Evolutionary conservation across 2,888 invertebrate genomes (phyloP).

Genomic region (Teinopalpus imperialis): DNA sequence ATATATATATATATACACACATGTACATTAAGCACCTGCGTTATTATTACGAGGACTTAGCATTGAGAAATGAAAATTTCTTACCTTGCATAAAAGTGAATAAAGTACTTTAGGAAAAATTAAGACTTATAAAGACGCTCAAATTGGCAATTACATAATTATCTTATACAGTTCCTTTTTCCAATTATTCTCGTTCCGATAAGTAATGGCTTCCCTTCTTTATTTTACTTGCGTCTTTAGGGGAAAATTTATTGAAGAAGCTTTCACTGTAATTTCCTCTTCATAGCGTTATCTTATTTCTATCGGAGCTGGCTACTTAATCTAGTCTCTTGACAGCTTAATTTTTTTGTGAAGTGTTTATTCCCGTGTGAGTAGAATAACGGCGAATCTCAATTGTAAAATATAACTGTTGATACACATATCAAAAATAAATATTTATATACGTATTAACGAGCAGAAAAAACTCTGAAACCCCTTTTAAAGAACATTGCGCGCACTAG

Average conservation of each 20-base stretch:
- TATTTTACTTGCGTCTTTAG: slow-evolving; percentile 15
- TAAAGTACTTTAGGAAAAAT: neutral
- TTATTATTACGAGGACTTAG: no score
- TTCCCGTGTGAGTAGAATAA: neutral
- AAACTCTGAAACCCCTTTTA: no score
- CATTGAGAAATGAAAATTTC: no score
- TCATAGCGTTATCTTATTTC: slow-evolving; percentile 17
- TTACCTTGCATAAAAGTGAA: no score
- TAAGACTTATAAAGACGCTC: neutral
- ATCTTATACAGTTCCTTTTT: slow-evolving; percentile 10
- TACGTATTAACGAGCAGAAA: no score
- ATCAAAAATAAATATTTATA: no score
- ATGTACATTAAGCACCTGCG: no score
- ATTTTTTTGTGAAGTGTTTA: slow-evolving; percentile 1
- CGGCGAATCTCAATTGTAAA: no score
- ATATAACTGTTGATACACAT: no score
- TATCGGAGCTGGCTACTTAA: slow-evolving; percentile 8
- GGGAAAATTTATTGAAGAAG: slow-evolving; percentile 16
- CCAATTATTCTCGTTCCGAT: slow-evolving; percentile 9
- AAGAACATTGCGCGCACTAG: no score
- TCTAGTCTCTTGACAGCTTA: slow-evolving; percentile 4
- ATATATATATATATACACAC: no score
- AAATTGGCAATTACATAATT: slow-evolving; percentile 13
- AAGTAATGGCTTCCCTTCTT: slow-evolving; percentile 20
- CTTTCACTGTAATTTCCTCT: slow-evolving; percentile 14